Evolutionary conservation across 1,140 invertebrate genomes (phyloP), one percentile per base, ranked within the genome.

Genomic region (Calliopsis andreniformis): DNA sequence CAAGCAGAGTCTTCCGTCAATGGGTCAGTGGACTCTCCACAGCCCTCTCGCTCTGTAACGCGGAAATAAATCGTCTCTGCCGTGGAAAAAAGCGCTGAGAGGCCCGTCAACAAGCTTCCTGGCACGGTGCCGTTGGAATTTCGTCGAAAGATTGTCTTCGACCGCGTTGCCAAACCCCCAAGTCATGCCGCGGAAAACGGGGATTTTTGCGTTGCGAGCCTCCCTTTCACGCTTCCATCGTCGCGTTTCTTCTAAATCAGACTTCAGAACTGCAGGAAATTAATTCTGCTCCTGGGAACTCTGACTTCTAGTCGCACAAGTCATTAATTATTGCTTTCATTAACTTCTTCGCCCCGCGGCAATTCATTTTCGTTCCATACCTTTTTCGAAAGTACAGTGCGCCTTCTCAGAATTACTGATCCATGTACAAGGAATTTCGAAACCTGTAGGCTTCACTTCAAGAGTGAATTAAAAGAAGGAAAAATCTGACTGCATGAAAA

Each of bases 91-190:
- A 45, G 63, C 47, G 42, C 18, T 14, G 64, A 76, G 43, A 59
- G 53, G 63, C 30, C 32, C 64, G 72, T 76, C 72, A 76, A 76
- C 72, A 76, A 76, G 72, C 51, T 51, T 14, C 18, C 72, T 76
- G 72, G 72, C 72, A 76, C 55, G 6, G 42, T 68, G 72, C 72
- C 72, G 30, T n/a, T 10, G 55, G 43, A 75, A 68, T 68, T 68
- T 49, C 63, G 51, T 72, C 72, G 72, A 18, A 39, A 58, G 64
- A 68, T 76, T 69, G 72, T 76, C 72, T 59, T 47, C 64, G 55
- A 42, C 42, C 63, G 32, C 23, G 55, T 23, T 76, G 72, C 72
- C 72, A 76, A 70, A 69, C 55, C 64, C 45, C 32, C n/a, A 18
- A 76, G 72, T 76, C 72, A 43, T 69, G 30, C 25, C 55, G 25